Evolutionary conservation across 2,797 vertebrate species (phyloP).

Genomic region (Schizopygopsis malacanthus): DNA sequence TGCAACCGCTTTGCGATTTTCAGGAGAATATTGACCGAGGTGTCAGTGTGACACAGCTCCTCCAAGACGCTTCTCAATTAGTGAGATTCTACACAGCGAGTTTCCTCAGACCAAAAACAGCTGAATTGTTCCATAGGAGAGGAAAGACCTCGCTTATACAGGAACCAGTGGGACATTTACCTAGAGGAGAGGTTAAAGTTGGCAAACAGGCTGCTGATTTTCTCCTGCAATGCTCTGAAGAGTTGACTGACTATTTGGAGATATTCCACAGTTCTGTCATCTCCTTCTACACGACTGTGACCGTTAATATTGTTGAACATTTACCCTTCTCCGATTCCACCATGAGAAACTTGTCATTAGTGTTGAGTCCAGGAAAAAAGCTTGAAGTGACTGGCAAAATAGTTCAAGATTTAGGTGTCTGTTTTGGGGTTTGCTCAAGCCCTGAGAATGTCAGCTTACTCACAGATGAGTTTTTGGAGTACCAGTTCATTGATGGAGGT

Average conservation of each 20-base stretch:
- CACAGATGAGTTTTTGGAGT: conserved; percentile 53
- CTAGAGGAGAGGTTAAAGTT: conserved; percentile 51
- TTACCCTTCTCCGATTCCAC: conserved; percentile 61
- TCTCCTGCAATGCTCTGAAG: conserved; percentile 43
- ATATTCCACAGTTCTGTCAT: conserved; percentile 59
- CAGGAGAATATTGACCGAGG: conserved; percentile 59
- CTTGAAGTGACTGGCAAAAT: conserved; percentile 31
- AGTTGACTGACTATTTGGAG: conserved; percentile 48
- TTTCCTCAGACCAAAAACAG: conserved; percentile 52
- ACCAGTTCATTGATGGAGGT: conserved; percentile 29
- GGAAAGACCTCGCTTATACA: conserved; percentile 37
- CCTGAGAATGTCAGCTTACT: conserved; percentile 53
- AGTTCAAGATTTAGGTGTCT: conserved; percentile 61
- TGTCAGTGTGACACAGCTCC: conserved; percentile 41
- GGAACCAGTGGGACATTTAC: conserved; percentile 55
- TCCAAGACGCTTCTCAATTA: conserved; percentile 62
- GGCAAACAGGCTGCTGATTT: conserved; percentile 61
- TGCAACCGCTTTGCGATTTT: conserved; percentile 71
- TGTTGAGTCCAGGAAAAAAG: conserved; percentile 64
- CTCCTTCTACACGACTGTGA: conserved; percentile 68
- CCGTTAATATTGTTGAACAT: conserved; percentile 60
- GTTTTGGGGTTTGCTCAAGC: conserved; percentile 62
- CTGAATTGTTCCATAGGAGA: conserved; percentile 46
- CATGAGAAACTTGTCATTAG: conserved; percentile 59
- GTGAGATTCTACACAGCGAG: conserved; percentile 61